Evolutionary conservation across 1,140 invertebrate species (phyloP), one percentile per base, ranked within the genome.

Genomic region (Cotesia vestalis): DNA sequence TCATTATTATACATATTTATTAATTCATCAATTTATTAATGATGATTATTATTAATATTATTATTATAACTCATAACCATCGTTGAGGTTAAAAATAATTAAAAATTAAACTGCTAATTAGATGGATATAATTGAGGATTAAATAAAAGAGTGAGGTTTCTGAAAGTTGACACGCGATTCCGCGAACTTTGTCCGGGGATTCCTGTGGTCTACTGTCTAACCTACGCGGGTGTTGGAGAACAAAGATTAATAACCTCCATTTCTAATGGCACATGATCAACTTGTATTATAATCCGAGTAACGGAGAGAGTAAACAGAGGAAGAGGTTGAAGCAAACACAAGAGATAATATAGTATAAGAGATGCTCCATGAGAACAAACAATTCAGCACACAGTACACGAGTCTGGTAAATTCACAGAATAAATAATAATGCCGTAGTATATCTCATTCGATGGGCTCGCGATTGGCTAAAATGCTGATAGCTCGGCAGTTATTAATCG

Each of bases 101-200:
- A 27, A 27, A 27, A 27, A 27, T 27, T 27, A 27, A 27, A 27
- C 27, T 27, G 27, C 27, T 27, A 27, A 27, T 27, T 27, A 27
- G 27, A 27, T 27, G 27, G 27, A 27, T 27, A 27, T 27, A 27
- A 27, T 27, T 27, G 27, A 27, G 27, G 27, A 63, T 62, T 40
- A 61, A 63, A 66, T 67, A 74, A 62, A 71, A 67, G 69, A 66
- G 57, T 11, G 66, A 72, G 64, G 60, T 66, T 67, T 69, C 69
- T 73, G 72, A 68, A 71, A 63, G 71, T 73, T 57, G 74, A 75
- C 74, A 75, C 74, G 74, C 74, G 74, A 75, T 73, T 11, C 40
- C 40, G 9, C 60, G 51, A 38, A 27, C 64, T 27, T 27, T 27
- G 59, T 69, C 51, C 59, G 38, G 63, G 62, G 46, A n/a, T 66